Evolutionary conservation across 2,888 invertebrate genomes (phyloP).

Genomic region (Linnaemya tessellans): DNA sequence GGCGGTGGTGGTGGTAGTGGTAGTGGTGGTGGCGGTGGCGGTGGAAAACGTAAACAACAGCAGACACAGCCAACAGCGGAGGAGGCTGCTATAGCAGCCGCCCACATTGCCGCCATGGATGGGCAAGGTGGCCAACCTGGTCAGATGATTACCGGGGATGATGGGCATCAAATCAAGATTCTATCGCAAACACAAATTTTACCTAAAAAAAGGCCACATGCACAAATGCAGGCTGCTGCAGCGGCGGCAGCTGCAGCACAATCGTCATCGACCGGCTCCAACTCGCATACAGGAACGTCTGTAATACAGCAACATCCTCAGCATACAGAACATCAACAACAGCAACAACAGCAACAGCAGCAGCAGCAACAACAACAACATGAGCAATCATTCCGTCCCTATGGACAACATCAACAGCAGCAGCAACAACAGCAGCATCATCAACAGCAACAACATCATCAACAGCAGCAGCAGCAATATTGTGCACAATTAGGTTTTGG

Average conservation of each 20-base stretch:
- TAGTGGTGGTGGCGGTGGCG: no score
- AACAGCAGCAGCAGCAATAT: conserved; percentile 76
- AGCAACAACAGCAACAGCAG: conserved; percentile 69
- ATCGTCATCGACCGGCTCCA: conserved; percentile 79
- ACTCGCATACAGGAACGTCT: conserved; percentile 77
- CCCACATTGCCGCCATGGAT: conserved; percentile 71
- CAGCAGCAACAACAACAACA: conserved; percentile 70
- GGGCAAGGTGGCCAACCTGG: conserved; percentile 61
- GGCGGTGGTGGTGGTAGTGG: conserved; percentile 55
- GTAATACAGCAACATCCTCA: conserved; percentile 78
- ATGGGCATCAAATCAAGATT: conserved; percentile 82
- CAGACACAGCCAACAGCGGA: conserved; percentile 54
- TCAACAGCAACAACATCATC: conserved; percentile 65
- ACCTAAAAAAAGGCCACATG: conserved; percentile 83
- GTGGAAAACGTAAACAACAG: conserved; percentile 70
- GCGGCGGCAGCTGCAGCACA: conserved; percentile 78
- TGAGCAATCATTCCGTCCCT: conserved; percentile 79
- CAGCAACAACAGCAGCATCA: conserved; percentile 75
- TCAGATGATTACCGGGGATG: conserved; percentile 77
- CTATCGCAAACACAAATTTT: conserved; percentile 83
- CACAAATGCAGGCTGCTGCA: conserved; percentile 82
- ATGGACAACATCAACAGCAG: conserved; percentile 79
- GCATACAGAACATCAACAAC: conserved; percentile 71
- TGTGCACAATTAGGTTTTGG: conserved; percentile 78
- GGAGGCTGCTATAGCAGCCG: conserved; percentile 72